Conservation (phyloP, 2,797 vertebrate species). For the Hippopotamyrus pictus region DNA sequence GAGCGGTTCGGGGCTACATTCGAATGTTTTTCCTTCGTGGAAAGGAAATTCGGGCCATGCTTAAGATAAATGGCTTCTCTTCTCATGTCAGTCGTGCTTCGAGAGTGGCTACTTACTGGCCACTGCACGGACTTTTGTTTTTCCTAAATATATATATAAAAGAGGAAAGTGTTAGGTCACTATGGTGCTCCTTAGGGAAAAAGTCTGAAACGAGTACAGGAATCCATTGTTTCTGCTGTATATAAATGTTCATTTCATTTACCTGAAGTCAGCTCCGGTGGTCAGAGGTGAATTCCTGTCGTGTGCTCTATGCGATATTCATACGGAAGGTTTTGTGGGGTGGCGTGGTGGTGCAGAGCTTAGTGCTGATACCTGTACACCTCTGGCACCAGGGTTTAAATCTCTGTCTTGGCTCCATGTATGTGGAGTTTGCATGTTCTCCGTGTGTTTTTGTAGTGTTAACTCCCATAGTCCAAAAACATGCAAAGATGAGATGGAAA, state of each 20-base stretch:
- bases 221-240: background rate
- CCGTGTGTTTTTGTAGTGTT: background rate
- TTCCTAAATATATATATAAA: background rate
- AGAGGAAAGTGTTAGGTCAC: background rate
- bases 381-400: background rate
- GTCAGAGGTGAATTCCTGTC: background rate
- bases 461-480: background rate
- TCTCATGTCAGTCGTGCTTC: background rate
- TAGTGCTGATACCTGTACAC: background rate
- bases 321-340: background rate
- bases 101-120: background rate
- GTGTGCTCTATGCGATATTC: background rate
- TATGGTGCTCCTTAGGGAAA: background rate
- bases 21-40: background rate
- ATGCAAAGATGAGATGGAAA: background rate
- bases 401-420: background rate
- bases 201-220: background rate
- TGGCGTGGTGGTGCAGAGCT: background rate
- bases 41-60: background rate
- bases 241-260: background rate
- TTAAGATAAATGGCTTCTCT: background rate
- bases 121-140: background rate
- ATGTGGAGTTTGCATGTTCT: background rate
- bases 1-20: background rate
- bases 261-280: background rate